phyloP scores from a whole-genome alignment of 2,113 vertebrate genomes.

The Gopherus flavomarginatus region DNA sequence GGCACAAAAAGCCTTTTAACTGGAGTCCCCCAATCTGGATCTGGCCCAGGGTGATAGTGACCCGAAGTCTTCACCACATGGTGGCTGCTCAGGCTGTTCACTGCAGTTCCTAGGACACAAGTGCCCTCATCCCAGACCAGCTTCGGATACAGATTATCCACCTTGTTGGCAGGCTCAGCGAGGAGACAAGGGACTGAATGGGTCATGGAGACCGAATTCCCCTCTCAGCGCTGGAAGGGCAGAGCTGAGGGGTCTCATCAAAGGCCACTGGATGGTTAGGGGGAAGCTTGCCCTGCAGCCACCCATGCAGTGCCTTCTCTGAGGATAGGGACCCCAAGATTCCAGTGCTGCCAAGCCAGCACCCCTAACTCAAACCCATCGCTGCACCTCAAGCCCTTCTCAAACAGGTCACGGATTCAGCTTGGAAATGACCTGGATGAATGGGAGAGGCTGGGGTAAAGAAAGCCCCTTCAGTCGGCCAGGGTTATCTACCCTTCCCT shows the following conservation, averaged over 20 bases:
- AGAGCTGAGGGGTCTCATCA: background rate
- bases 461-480: background rate
- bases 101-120: background rate
- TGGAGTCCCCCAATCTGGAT: background rate
- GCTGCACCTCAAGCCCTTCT: background rate
- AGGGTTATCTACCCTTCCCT: background rate
- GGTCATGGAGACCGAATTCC: background rate
- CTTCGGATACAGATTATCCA: background rate
- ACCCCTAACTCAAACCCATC: background rate
- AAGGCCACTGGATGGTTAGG: background rate
- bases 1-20: background rate
- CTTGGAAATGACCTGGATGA: background rate
- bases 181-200: background rate
- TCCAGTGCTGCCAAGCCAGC: background rate
- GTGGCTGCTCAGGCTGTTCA: background rate
- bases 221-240: background rate
- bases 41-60: background rate
- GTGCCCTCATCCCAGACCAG: background rate
- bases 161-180: background rate
- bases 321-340: background rate
- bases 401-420: background rate
- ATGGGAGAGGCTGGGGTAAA: background rate
- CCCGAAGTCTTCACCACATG: background rate
- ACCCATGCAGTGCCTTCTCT: background rate
- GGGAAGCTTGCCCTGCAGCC: background rate